Evolutionary conservation across 2,888 invertebrate genomes (phyloP).

Genomic region (Noctua janthe): DNA sequence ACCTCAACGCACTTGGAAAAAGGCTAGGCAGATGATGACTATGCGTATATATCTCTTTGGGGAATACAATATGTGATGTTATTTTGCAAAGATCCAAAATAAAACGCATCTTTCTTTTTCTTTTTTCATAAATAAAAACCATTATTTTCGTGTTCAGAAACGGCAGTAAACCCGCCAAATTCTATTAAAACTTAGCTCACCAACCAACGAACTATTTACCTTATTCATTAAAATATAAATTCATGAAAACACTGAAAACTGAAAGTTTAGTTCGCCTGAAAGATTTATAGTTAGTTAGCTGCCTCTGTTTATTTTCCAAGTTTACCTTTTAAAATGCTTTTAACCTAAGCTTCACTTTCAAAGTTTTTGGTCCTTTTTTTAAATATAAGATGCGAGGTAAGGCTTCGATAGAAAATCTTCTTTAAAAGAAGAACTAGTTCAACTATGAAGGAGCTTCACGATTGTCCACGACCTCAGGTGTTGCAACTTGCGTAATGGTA

Average conservation of each 20-base stretch:
- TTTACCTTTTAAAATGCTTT: conserved; percentile 45
- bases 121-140: neutral
- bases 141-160: neutral
- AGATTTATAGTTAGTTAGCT: conserved; percentile 50
- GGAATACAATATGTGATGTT: too few species aligned
- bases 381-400: neutral
- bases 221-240: conserved; percentile 47
- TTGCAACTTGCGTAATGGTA: neutral
- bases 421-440: neutral
- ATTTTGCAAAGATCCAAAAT: neutral
- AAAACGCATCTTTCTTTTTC: neutral
- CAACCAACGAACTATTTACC: conserved; percentile 38
- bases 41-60: too few species aligned
- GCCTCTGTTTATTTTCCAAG: conserved; percentile 31
- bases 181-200: conserved; percentile 38
- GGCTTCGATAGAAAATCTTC: neutral
- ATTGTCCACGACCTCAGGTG: neutral
- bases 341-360: conserved; percentile 27
- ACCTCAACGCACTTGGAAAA: too few species aligned
- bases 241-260: conserved; percentile 49
- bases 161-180: conserved; percentile 1
- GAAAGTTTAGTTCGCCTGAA: conserved; percentile 32
- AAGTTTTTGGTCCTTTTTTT: conserved; percentile 24
- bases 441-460: neutral
- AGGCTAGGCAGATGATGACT: neutral